Conservation (phyloP, 2,888 invertebrate species). For the Sarcophaga carnaria region DNA sequence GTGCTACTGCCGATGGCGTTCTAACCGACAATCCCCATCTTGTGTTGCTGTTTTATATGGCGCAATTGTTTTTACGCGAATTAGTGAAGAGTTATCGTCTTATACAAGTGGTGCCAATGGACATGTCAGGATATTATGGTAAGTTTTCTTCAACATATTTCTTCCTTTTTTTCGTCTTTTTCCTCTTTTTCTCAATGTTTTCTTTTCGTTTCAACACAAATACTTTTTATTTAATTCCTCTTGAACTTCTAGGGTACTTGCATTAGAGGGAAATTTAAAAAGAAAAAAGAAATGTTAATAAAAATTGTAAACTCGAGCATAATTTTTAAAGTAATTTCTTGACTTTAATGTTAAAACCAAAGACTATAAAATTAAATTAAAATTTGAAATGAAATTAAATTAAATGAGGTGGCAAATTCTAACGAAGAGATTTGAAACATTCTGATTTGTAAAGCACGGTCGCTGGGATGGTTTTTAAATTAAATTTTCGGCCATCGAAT, state of each 20-base stretch:
- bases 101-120: constrained; percentile 93
- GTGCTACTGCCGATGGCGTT: constrained; percentile 90
- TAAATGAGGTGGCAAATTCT: not conserved
- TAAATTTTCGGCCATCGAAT: too few species aligned
- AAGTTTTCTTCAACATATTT: constrained; percentile 76
- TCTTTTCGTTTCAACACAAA: constrained; percentile 1
- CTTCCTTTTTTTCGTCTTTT: constrained; percentile 8
- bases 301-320: not conserved
- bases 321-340: not conserved
- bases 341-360: not conserved
- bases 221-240: constrained; percentile 13
- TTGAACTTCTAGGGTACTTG: constrained; percentile 14
- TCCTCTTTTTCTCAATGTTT: not conserved
- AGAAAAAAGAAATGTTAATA: not conserved
- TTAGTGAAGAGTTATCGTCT: constrained; percentile 93
- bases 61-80: constrained; percentile 92
- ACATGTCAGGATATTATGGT: constrained; percentile 96
- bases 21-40: constrained; percentile 92
- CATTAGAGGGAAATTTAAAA: not conserved
- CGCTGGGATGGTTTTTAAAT: too few species aligned
- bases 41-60: constrained; percentile 92
- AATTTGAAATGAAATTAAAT: constrained; percentile 7
- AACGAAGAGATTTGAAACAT: not conserved
- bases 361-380: not conserved
- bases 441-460: too few species aligned